Conservation (phyloP, 2,797 vertebrate genomes). For the Columba guinea region DNA sequence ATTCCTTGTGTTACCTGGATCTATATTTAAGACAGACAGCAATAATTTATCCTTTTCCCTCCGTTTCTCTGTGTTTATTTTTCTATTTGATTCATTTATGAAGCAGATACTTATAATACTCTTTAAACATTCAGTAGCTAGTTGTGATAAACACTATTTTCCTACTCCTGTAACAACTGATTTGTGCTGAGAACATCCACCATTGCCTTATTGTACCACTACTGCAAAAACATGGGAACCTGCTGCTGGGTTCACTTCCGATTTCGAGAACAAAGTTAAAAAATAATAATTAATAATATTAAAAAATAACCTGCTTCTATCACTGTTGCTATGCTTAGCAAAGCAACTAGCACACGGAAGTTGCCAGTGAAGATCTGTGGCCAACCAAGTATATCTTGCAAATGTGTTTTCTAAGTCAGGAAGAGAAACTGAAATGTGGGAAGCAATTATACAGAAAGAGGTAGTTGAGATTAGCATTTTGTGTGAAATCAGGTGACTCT, state of each 20-base stretch:
- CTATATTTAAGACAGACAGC: not conserved
- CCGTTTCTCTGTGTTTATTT: not conserved
- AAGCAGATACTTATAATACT: not conserved
- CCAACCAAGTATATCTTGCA: not conserved
- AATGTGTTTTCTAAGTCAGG: not conserved
- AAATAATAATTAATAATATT: not conserved
- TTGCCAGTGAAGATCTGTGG: not conserved
- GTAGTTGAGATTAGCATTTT: not conserved
- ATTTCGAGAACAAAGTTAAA: not conserved
- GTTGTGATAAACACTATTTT: conserved; percentile 1
- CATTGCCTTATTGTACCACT: not conserved
- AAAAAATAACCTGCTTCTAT: not conserved
- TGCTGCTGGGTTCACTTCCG: not conserved
- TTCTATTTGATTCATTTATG: conserved; percentile 3
- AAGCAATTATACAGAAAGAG: conserved; percentile 21
- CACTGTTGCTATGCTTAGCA: not conserved
- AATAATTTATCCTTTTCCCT: not conserved
- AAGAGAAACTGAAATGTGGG: conserved; percentile 37
- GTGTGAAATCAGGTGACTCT: not conserved
- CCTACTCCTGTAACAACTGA: not conserved
- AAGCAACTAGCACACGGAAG: not conserved
- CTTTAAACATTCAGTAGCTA: not conserved
- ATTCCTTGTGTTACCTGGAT: not conserved
- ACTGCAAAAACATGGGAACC: not conserved
- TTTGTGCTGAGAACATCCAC: not conserved